A percentile compares a stretch with the other conserved stretches of the same genome.
These are phyloP conservation scores for Strigamia transsilvanica DNA, from an alignment of 2,888 invertebrate genomes.

Conservation along the genomic window DNA sequence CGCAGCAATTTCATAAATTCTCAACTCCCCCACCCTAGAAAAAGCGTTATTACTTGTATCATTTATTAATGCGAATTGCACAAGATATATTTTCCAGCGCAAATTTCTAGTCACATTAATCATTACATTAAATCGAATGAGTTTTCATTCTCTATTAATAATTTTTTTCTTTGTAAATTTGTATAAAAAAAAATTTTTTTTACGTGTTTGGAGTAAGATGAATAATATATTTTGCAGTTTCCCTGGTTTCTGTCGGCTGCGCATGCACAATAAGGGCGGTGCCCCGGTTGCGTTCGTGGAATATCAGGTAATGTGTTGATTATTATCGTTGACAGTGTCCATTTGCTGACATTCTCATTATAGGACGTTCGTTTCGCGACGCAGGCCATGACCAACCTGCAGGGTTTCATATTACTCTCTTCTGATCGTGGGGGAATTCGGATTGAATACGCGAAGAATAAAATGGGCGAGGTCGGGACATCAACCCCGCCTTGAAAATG, in stretches of 20 bases:
- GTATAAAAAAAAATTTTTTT: no score
- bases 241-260: constrained; percentile 97
- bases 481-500: constrained; percentile 50
- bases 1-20: constrained; percentile 1
- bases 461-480: constrained; percentile 83
- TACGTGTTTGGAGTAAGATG: no score
- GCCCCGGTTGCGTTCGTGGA: constrained; percentile 98
- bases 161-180: no score
- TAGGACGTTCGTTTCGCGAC: constrained; percentile 87
- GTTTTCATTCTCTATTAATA: neutral
- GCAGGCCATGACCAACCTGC: constrained; percentile 90
- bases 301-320: constrained; percentile 72
- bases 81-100: neutral
- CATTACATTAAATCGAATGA: neutral
- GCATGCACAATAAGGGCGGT: constrained; percentile 80
- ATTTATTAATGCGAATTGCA: neutral
- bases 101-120: neutral
- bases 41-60: neutral
- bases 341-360: constrained; percentile 51
- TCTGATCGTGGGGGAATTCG: constrained; percentile 97
- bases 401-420: constrained; percentile 94
- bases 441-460: constrained; percentile 98
- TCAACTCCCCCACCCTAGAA: neutral
- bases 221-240: constrained; percentile 73
- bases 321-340: constrained; percentile 25